A percentile compares a stretch with the other conserved stretches of the same genome.
These are phyloP conservation scores for Thereva unica DNA, from an alignment of 2,888 invertebrate species.

Conservation along the genomic window DNA sequence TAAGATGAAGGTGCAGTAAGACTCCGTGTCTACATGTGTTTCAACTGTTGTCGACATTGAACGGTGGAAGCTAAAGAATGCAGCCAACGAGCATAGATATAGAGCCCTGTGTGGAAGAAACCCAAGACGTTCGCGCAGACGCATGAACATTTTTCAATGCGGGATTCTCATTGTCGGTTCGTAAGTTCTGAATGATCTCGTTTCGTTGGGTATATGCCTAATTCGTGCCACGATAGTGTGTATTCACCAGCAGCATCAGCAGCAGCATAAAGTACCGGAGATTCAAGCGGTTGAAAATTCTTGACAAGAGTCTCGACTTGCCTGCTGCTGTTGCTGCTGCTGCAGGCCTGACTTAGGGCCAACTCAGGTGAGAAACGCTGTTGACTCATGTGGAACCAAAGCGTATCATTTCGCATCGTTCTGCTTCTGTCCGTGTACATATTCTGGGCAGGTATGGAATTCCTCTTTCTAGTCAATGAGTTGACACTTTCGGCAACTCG, in stretches of 20 bases:
- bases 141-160: slow-evolving; percentile 7
- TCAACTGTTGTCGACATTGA: slow-evolving; percentile 31
- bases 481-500: slow-evolving; percentile 11
- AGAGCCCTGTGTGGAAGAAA: not conserved
- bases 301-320: no score
- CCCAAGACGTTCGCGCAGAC: slow-evolving; percentile 2
- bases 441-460: slow-evolving; percentile 9
- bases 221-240: slow-evolving; percentile 17
- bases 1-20: not conserved
- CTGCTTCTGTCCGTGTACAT: slow-evolving; percentile 1
- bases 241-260: slow-evolving; percentile 7
- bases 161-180: slow-evolving; percentile 21
- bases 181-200: slow-evolving; percentile 25
- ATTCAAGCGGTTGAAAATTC: not conserved
- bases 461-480: slow-evolving; percentile 6
- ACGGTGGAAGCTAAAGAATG: slow-evolving; percentile 5
- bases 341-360: no score
- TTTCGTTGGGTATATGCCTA: slow-evolving; percentile 17
- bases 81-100: not conserved
- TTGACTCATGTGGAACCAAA: slow-evolving; percentile 25
- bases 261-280: not conserved
- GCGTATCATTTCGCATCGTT: slow-evolving; percentile 6
- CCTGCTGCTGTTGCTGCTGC: no score
- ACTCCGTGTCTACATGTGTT: slow-evolving; percentile 34
- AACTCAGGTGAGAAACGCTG: slow-evolving; percentile 2